Evolutionary conservation across 2,797 vertebrate species (phyloP), one percentile per base, ranked within the genome.

Genomic region (Salmo trutta): DNA sequence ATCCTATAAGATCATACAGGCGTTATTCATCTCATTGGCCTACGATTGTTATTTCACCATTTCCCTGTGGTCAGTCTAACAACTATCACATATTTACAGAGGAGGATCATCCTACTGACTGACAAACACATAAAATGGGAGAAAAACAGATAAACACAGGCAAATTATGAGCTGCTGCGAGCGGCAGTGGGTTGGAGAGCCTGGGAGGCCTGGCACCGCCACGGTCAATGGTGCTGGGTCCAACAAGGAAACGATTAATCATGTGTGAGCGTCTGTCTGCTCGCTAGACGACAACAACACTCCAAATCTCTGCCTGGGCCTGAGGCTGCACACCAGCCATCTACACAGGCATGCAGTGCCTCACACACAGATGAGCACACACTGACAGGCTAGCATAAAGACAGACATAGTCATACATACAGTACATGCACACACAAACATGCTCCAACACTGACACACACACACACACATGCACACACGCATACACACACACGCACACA

Each of bases 191-290:
- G 90, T 27, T 19, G 19, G 56, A 31, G 75, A 75, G 72, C 76
- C 78, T 92, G 91, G 90, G 92, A 93, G 92, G 92, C 92, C 92
- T 92, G 91, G 91, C 84, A 75, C 85, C 87, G 86, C 84, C 86
- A 86, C 89, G 87, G 90, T 90, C 87, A 88, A 92, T 89, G 88
- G 89, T 91, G 87, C 88, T 89, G 84, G 89, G 89, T 91, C 90
- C 91, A 94, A 91, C 88, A 83, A 92, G 93, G 93, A 95, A 95
- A 94, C 93, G 92, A 95, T 94, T 94, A 93, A 95, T 95, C 93
- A 94, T 93, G 90, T 93, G 92, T 89, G 93, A 94, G 91, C 81
- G 87, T 88, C 90, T 94, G 94, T 94, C 93, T 93, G 89, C 91
- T 91, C 87, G 91, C 91, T 91, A 93, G 93, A 93, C 92, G 92